Percentiles rank a stretch among this genome's conserved stretches.
Conservation (phyloP, 2,113 vertebrate genomes). For the Anguilla rostrata region DNA sequence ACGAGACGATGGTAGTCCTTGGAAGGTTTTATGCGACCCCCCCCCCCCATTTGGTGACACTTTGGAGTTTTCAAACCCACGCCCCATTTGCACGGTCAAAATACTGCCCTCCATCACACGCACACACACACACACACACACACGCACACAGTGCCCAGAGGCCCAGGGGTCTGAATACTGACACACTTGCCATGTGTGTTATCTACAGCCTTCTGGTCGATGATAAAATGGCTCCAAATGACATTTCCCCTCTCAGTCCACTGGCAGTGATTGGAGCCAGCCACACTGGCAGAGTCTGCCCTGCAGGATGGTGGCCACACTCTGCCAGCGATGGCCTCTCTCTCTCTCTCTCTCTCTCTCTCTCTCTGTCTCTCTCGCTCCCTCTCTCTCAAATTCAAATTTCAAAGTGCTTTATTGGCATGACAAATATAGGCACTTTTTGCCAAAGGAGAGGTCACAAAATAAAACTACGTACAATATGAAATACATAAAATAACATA, state of each 20-base stretch:
- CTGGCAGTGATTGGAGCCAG: constrained; percentile 46
- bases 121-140: constrained; percentile 15
- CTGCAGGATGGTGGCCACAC: constrained; percentile 14
- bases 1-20: background rate
- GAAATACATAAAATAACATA: no score
- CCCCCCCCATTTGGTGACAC: background rate
- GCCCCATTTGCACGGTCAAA: background rate
- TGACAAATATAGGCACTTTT: no score
- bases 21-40: background rate
- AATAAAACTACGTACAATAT: no score
- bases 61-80: background rate
- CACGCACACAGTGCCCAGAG: background rate
- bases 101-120: background rate
- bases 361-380: background rate
- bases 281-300: constrained; percentile 47
- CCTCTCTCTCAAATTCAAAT: background rate
- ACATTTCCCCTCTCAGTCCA: constrained; percentile 37
- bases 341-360: background rate
- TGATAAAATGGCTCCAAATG: constrained; percentile 58
- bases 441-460: no score
- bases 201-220: constrained; percentile 63
- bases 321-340: background rate
- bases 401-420: no score
- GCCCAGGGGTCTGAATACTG: constrained; percentile 53
- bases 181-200: constrained; percentile 50